Evolutionary conservation across 2,888 invertebrate species (phyloP).

Genomic region (Heteromyza rotundicornis): DNA sequence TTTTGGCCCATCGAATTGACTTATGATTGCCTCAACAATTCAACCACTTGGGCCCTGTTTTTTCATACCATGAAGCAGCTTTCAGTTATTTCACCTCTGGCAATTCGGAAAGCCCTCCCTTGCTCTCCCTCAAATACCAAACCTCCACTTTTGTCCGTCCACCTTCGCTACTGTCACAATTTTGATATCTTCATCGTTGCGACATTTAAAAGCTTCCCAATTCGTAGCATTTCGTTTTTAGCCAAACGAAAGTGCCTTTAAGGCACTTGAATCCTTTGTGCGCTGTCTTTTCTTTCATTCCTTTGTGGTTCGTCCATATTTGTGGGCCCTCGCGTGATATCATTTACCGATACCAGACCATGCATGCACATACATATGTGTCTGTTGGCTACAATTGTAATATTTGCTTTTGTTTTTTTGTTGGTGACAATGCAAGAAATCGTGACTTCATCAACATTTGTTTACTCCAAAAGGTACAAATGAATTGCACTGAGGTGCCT

Average conservation of each 20-base stretch:
- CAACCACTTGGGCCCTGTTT: no score
- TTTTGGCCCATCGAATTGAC: no score
- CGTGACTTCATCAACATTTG: background rate
- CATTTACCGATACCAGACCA: background rate
- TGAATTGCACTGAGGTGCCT: background rate
- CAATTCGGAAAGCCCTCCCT: no score
- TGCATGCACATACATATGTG: background rate
- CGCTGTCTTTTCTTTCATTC: background rate
- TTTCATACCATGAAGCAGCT: no score
- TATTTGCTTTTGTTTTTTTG: background rate
- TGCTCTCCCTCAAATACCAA: no score
- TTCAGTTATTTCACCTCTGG: no score
- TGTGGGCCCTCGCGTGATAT: background rate
- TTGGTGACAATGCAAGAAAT: background rate
- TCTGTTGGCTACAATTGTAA: background rate
- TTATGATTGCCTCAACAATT: no score
- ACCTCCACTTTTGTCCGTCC: no score
- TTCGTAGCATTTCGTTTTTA: no score
- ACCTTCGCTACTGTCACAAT: background rate
- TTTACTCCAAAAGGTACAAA: background rate
- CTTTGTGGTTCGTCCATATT: background rate
- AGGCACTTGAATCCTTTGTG: background rate
- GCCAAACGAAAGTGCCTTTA: no score
- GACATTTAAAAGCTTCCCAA: background rate
- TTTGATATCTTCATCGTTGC: constrained; percentile 1